phyloP scores from a whole-genome alignment of 2,113 vertebrate species.

The Alexandromys fortis region DNA sequence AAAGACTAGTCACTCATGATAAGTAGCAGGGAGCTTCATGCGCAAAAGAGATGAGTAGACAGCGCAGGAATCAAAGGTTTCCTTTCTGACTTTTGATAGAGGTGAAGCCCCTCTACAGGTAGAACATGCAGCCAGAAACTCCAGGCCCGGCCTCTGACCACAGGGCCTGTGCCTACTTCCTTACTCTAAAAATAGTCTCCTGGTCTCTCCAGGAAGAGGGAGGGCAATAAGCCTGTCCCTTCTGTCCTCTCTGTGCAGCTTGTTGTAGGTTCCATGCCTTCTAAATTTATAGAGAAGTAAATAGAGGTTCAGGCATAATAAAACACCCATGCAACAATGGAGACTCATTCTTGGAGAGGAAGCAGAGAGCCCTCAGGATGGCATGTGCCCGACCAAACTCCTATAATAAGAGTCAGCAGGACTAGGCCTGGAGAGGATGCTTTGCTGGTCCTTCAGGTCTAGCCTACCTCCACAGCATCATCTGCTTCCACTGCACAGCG shows the following conservation, averaged over 20 bases:
- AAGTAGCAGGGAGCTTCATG: background rate
- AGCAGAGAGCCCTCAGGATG: background rate
- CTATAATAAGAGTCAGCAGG: background rate
- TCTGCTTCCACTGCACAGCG: background rate
- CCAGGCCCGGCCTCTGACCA: background rate
- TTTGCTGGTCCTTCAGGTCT: background rate
- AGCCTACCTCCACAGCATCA: background rate
- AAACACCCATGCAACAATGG: background rate
- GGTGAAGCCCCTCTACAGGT: background rate
- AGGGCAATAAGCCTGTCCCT: background rate
- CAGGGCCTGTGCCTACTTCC: background rate
- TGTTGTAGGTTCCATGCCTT: background rate
- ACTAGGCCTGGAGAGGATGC: background rate
- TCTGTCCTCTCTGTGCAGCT: background rate
- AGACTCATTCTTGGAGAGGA: background rate
- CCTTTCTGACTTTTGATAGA: background rate
- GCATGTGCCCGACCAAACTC: background rate
- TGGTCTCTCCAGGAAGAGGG: background rate
- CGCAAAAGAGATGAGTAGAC: no score
- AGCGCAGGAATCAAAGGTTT: background rate
- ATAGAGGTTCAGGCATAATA: background rate
- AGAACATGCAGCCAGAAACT: background rate
- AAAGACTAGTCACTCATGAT: background rate
- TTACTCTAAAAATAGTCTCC: background rate
- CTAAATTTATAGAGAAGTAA: background rate